Base-by-base conservation (phyloP, 2,888 invertebrate genomes). In the Brachypterus glaber region DNA sequence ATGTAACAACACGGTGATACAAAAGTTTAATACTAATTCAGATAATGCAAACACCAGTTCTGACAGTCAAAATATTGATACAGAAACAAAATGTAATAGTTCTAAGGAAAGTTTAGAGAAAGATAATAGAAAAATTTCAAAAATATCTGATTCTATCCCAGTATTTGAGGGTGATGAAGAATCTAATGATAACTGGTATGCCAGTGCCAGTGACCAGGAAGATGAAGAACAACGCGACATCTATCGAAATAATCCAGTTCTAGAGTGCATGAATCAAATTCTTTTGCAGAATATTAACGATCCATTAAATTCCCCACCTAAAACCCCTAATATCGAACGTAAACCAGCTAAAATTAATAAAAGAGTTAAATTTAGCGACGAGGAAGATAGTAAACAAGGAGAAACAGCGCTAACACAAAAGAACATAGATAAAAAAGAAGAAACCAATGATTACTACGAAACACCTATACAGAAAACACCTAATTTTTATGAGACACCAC, bases 241-340 rank as follows among this genome's bases (percentile, higher is more conserved):
- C 49, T 80, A 81, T 49, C 76, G 80, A 59, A 84, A 86, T 49
- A 88, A 87, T 64, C 87, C 87, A 1, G 87, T 88, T 4, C 64
- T 88, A 33, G 87, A 88, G 62, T 87, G 87, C 57, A 86, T 88
- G 47, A 87, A 87, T 67, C 87, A 83, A 64, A 88, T 88, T 51
- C 66, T 88, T 25, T 64, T 88, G 17, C 81, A 85, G 51, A 86
- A 87, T 58, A 72, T 72, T 52, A 73, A 73, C 41, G 73, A 74
- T 41, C 39, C 55, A 0, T 48, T 60, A 26, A 58, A 54, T 45
- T 64, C 66, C 1, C 66, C 67, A 7, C 66, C 66, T 2, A 66
- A 66, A 55, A 63, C 63, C 4, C 66, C 67, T 4, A 60, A 56
- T 14, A 46, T 59, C 12, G 64, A 64, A 39, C 46, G 63, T 17